These are phyloP conservation scores for Coreoperca whiteheadi DNA, from an alignment of 2,113 vertebrate species.

Conservation along the genomic window DNA sequence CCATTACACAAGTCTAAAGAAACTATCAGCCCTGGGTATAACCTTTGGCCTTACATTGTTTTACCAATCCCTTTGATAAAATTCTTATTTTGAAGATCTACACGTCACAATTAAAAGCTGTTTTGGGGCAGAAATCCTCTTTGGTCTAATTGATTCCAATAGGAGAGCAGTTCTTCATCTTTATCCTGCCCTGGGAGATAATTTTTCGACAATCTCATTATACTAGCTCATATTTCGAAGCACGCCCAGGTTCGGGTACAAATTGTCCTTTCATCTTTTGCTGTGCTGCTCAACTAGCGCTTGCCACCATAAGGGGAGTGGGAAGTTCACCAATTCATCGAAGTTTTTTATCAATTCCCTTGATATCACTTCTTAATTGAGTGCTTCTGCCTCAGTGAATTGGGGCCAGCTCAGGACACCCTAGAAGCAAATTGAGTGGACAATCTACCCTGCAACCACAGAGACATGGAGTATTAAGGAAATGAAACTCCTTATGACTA, in stretches of 20 bases:
- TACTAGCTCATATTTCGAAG: constrained; percentile 60
- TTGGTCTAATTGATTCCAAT: constrained; percentile 61
- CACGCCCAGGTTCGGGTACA: constrained; percentile 42
- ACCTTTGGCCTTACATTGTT: constrained; percentile 9
- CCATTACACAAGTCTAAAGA: not conserved
- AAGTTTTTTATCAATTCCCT: constrained; percentile 55
- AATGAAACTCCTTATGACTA: constrained; percentile 16
- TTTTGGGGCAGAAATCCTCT: constrained; percentile 53
- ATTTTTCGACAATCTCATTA: constrained; percentile 72
- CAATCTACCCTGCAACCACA: constrained; percentile 20
- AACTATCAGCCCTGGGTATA: not conserved
- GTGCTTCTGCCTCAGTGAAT: constrained; percentile 38
- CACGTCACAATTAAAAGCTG: constrained; percentile 34
- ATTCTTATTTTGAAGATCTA: constrained; percentile 25
- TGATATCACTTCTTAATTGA: constrained; percentile 60
- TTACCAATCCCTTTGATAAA: constrained; percentile 14
- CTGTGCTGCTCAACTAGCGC: constrained; percentile 1
- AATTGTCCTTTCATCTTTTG: constrained; percentile 59
- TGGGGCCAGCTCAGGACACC: constrained; percentile 38
- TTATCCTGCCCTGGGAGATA: constrained; percentile 63
- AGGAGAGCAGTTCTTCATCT: constrained; percentile 61
- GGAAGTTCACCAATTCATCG: constrained; percentile 58
- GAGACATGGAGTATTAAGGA: not conserved
- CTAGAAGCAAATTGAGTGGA: constrained; percentile 40
- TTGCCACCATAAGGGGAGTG: not conserved